These are phyloP conservation scores for Brachyistius frenatus DNA, from an alignment of 2,113 vertebrate genomes.

Conservation along the genomic window DNA sequence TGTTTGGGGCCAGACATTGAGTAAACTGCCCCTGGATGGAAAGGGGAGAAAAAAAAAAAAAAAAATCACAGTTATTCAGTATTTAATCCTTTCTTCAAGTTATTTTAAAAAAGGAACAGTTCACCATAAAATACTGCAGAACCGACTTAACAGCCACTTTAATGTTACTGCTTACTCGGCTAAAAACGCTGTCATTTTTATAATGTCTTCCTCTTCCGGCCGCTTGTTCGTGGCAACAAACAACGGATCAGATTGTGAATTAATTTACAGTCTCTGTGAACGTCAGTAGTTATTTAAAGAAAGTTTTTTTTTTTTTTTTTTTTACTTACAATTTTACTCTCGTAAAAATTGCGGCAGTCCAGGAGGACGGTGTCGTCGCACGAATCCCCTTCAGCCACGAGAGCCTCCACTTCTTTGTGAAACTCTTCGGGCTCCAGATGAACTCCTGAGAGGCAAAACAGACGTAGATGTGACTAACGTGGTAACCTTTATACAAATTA, in stretches of 20 bases:
- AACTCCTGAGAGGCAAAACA: slow-evolving; percentile 81
- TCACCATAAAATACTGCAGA: background rate
- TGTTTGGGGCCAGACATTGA: slow-evolving; percentile 93
- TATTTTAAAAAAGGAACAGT: too few relatives aligned
- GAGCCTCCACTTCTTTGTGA: slow-evolving; percentile 91
- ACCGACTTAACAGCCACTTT: background rate
- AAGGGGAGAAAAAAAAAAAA: too few relatives aligned
- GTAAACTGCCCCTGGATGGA: slow-evolving; percentile 90
- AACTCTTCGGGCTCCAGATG: slow-evolving; percentile 94
- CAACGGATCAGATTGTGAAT: too few relatives aligned
- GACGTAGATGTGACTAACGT: background rate
- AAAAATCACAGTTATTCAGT: background rate
- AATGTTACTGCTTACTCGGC: too few relatives aligned
- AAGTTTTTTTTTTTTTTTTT: background rate
- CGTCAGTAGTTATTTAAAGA: background rate
- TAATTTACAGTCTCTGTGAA: too few relatives aligned
- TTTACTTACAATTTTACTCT: slow-evolving; percentile 94
- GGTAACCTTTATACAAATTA: background rate
- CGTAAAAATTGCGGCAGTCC: slow-evolving; percentile 98
- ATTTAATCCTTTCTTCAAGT: background rate
- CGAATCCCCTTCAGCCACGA: slow-evolving; percentile 82
- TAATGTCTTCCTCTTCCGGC: too few relatives aligned
- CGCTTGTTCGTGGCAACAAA: too few relatives aligned
- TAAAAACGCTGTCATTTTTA: too few relatives aligned
- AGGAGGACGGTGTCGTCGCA: slow-evolving; percentile 89